A percentile compares a stretch with the other conserved stretches of the same genome.
These are phyloP conservation scores for Pholis gunnellus DNA, from an alignment of 2,113 vertebrate species.

Conservation along the genomic window DNA sequence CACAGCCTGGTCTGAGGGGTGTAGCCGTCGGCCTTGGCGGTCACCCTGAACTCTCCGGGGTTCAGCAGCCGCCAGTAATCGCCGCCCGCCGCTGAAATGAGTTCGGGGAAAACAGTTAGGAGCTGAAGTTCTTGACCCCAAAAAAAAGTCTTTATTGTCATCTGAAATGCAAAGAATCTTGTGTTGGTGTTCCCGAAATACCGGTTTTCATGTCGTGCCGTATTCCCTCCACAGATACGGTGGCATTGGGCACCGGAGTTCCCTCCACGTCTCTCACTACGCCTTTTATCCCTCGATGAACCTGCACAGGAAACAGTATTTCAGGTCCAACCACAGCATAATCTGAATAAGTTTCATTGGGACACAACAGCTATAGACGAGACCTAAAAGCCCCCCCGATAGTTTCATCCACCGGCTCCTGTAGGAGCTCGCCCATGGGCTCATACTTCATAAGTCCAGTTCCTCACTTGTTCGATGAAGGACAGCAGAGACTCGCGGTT, in stretches of 20 bases:
- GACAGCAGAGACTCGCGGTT: slow-evolving; percentile 93
- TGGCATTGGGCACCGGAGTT: slow-evolving; percentile 90
- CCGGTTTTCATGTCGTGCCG: slow-evolving; percentile 93
- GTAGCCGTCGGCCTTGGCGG: slow-evolving; percentile 88
- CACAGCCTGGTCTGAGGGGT: slow-evolving; percentile 89
- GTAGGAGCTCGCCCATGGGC: no score
- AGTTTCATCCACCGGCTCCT: no score
- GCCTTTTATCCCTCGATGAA: slow-evolving; percentile 94
- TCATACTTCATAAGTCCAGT: background rate
- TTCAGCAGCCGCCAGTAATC: slow-evolving; percentile 98
- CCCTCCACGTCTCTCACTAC: slow-evolving; percentile 91
- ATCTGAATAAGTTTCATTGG: no score
- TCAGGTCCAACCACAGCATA: background rate
- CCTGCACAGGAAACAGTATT: slow-evolving; percentile 76
- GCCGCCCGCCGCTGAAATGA: slow-evolving; percentile 82
- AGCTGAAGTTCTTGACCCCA: background rate
- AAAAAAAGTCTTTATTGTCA: background rate
- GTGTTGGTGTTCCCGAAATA: slow-evolving; percentile 57
- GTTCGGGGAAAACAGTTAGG: background rate
- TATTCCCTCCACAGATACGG: slow-evolving; percentile 91
- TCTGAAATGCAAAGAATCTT: background rate
- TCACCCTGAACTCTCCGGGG: slow-evolving; percentile 94
- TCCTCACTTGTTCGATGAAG: slow-evolving; percentile 93
- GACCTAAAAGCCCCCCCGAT: background rate
- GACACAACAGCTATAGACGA: background rate